These are phyloP conservation scores for Sebastes hopkinsi DNA, from an alignment of 2,797 vertebrate species.

Conservation along the genomic window DNA sequence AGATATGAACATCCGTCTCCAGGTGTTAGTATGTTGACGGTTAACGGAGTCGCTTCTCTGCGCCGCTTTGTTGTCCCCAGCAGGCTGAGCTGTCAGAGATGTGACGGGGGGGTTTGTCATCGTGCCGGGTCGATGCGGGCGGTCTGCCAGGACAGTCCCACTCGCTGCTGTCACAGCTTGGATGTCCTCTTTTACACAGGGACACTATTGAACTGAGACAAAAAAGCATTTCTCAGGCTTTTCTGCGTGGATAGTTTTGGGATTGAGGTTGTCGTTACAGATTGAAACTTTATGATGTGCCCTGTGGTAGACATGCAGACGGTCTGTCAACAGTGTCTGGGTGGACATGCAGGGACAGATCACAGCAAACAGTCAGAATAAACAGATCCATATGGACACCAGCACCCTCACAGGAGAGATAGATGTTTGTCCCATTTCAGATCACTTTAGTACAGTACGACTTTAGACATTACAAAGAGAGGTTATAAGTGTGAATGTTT, in stretches of 20 bases:
- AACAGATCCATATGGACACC: background rate
- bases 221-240: background rate
- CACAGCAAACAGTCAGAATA: background rate
- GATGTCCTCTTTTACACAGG: background rate
- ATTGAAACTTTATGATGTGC: background rate
- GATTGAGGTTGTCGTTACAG: background rate
- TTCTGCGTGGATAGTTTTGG: background rate
- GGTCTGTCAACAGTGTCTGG: background rate
- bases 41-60: too few relatives aligned
- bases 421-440: background rate
- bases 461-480: background rate
- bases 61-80: too few relatives aligned
- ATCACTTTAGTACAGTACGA: background rate
- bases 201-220: background rate
- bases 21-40: too few relatives aligned
- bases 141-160: slow-evolving; percentile 19
- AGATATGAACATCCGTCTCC: accelerated
- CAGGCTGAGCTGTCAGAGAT: background rate
- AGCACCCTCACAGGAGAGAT: background rate
- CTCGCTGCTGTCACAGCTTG: slow-evolving; percentile 1
- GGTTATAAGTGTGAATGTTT: background rate
- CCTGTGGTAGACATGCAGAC: background rate
- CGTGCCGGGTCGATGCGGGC: slow-evolving; percentile 28
- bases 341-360: background rate
- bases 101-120: slow-evolving; percentile 7